A percentile compares a stretch with the other conserved stretches of the same genome.
phyloP scores from a whole-genome alignment of 2,797 vertebrate genomes.

The Sparidentex hasta region DNA sequence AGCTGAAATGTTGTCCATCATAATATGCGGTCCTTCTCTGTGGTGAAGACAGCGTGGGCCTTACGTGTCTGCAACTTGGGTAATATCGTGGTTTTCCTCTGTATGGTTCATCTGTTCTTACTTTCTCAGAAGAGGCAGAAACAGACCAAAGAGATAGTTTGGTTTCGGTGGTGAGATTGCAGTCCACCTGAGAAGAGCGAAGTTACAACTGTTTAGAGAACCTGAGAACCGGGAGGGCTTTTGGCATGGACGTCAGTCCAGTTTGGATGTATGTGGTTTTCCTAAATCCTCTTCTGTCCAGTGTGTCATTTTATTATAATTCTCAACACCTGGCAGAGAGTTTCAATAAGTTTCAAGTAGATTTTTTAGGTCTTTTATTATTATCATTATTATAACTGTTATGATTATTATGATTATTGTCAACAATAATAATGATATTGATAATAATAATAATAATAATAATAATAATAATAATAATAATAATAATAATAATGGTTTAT shows the following conservation, averaged over 20 bases:
- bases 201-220: constrained; percentile 35
- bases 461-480: too few relatives aligned
- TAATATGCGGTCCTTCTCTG: background rate
- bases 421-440: too few relatives aligned
- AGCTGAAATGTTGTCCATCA: background rate
- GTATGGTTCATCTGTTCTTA: constrained; percentile 13
- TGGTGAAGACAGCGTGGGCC: background rate
- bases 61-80: background rate
- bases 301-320: background rate
- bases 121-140: constrained; percentile 7
- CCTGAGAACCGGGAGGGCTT: constrained; percentile 27
- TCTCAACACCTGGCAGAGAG: background rate
- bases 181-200: constrained; percentile 12
- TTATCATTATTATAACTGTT: too few relatives aligned
- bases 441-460: too few relatives aligned
- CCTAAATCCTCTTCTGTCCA: constrained; percentile 10
- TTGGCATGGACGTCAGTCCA: constrained; percentile 9
- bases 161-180: constrained; percentile 27
- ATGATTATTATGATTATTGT: too few relatives aligned
- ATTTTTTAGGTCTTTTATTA: background rate
- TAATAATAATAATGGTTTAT: too few relatives aligned
- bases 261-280: constrained; percentile 14
- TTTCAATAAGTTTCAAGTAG: background rate
- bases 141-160: constrained; percentile 22
- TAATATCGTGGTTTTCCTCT: background rate